A percentile compares a stretch with the other conserved stretches of the same genome.
Conservation (phyloP, 2,113 vertebrate genomes). For the Panurus biarmicus region DNA sequence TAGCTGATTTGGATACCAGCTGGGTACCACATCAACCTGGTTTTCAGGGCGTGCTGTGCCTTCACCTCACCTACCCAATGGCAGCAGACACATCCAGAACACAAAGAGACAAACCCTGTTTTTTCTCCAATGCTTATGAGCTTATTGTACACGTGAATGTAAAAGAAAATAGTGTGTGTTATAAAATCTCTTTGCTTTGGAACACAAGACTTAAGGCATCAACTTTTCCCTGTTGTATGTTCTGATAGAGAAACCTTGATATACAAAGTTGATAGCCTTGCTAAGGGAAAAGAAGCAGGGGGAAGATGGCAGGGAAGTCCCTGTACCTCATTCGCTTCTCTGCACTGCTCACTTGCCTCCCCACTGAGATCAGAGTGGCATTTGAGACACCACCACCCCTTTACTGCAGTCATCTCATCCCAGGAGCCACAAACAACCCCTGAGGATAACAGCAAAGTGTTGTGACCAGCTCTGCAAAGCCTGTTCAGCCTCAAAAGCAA, state of each 20-base stretch:
- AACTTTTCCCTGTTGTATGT: background rate
- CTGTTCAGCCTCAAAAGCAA: background rate
- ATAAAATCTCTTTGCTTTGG: background rate
- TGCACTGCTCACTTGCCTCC: background rate
- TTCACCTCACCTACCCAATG: rapidly evolving
- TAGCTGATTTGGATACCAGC: background rate
- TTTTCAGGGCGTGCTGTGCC: background rate
- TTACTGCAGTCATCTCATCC: background rate
- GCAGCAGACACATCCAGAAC: background rate
- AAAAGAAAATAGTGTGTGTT: background rate
- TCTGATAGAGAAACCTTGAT: background rate
- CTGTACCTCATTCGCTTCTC: background rate
- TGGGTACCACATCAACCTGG: background rate
- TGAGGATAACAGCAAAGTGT: background rate
- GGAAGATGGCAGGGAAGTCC: background rate
- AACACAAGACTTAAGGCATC: background rate
- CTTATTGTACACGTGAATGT: background rate
- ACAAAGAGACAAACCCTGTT: background rate
- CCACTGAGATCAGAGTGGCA: background rate
- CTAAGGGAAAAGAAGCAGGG: background rate
- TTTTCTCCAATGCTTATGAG: background rate
- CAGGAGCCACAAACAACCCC: rapidly evolving
- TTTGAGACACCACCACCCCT: background rate
- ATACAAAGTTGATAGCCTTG: background rate
- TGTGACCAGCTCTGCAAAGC: background rate